Conservation (phyloP, 2,888 invertebrate species). For the Pteria penguin region DNA sequence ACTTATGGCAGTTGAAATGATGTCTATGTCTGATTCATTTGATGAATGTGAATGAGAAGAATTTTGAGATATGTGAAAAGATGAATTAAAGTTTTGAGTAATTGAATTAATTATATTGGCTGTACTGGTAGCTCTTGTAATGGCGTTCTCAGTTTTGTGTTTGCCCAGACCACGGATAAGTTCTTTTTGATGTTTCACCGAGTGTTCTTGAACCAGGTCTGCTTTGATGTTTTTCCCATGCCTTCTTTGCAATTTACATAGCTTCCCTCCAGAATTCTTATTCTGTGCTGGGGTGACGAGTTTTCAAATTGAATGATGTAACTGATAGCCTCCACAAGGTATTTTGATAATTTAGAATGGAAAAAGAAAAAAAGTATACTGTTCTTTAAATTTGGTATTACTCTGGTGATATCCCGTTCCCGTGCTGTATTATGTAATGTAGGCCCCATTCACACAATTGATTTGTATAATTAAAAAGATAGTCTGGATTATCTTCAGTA, state of each 20-base stretch:
- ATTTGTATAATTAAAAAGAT: too few species aligned
- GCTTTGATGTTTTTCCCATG: constrained; percentile 20
- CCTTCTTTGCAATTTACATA: constrained; percentile 39
- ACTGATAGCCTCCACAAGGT: constrained; percentile 37
- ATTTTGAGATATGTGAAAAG: too few species aligned
- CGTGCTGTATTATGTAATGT: constrained; percentile 37
- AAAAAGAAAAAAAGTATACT: constrained; percentile 41
- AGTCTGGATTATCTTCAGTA: too few species aligned
- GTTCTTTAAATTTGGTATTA: constrained; percentile 2
- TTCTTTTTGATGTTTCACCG: constrained; percentile 33
- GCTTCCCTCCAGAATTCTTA: constrained; percentile 37
- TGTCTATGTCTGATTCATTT: too few species aligned
- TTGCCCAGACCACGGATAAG: constrained; percentile 33
- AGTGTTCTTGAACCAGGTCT: constrained; percentile 42
- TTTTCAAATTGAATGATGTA: constrained; percentile 31
- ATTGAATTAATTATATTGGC: too few species aligned
- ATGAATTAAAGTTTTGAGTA: too few species aligned
- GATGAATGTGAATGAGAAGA: too few species aligned
- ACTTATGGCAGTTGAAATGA: too few species aligned
- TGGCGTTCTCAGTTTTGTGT: constrained; percentile 34
- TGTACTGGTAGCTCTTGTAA: too few species aligned
- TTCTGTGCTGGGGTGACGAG: constrained; percentile 31
- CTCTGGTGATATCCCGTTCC: constrained; percentile 36
- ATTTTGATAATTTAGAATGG: constrained; percentile 35
- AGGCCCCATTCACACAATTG: too few species aligned